Evolutionary conservation across 2,797 vertebrate species (phyloP), one percentile per base, ranked within the genome.

Genomic region (Gallinago nigripennis): DNA sequence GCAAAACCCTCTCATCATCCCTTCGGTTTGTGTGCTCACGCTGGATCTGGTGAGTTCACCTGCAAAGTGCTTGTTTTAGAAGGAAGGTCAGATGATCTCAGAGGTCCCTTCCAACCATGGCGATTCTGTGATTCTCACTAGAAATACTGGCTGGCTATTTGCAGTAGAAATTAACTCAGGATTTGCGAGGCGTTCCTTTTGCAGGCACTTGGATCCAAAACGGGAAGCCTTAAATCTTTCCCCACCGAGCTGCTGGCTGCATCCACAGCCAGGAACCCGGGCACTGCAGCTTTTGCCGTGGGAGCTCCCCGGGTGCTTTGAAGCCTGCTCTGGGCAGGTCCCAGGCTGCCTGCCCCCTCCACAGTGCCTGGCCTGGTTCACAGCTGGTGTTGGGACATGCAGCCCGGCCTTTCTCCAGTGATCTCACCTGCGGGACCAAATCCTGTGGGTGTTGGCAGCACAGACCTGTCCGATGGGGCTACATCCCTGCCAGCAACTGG

Each of bases 371-470:
- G 0, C 45, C 61, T 48, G 0, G 0, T 71, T 54, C 61, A 2
- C 0, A 2, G 1, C 30, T 6, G 6, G 24, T 0, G 0, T 31
- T 1, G 2, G 45, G 28, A 39, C 43, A n/a, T 0, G 2, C 0
- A 1, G 50, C 58, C 45, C 31, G 39, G 51, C 7, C 3, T 73
- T 82, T 16, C 66, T 87, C 28, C 12, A 2, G 37, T 0, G 0
- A 24, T 39, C 33, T 30, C 2, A 3, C 27, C 33, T 4, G 2
- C 0, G 0, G 45, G 3, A 5, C 43, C 1, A 0, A 58, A 30
- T 39, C 39, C 61, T 15, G 24, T 48, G 71, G 51, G 46, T 0
- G 2, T 63, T 77, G 2, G 11, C 0, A 1, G 56, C 0, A 0
- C 46, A 16, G n/a, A 6, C 20, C 51, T 46, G 31, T 65, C 30